These are phyloP conservation scores for Serripes groenlandicus DNA, from an alignment of 2,888 invertebrate genomes.

Conservation along the genomic window DNA sequence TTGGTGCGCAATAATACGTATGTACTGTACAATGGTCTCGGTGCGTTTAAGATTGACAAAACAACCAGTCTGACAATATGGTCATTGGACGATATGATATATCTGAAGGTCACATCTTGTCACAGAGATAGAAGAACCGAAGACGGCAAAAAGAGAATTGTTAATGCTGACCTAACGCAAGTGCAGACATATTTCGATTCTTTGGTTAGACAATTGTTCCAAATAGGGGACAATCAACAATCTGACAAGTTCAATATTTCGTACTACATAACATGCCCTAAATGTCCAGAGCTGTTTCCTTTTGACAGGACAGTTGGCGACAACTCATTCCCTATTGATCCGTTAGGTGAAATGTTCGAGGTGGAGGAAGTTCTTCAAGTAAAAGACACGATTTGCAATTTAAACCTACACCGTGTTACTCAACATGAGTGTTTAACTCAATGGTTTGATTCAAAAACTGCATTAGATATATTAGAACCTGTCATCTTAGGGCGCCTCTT, in stretches of 20 bases:
- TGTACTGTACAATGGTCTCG: conserved; percentile 3
- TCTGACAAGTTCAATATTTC: background rate
- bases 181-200: background rate
- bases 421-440: background rate
- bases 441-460: background rate
- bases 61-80: background rate
- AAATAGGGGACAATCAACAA: background rate
- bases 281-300: conserved; percentile 7
- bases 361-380: background rate
- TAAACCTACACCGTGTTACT: background rate
- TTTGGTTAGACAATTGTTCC: background rate
- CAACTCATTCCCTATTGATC: background rate
- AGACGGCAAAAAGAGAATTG: no score
- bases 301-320: conserved; percentile 6
- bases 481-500: background rate
- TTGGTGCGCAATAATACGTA: background rate
- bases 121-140: background rate
- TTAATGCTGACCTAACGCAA: background rate
- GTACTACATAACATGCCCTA: conserved; percentile 1
- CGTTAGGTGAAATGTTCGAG: background rate
- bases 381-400: background rate
- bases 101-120: conserved; percentile 1
- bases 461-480: background rate
- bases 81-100: conserved; percentile 14
- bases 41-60: background rate